These are phyloP conservation scores for Zootoca vivipara DNA, from an alignment of 2,113 vertebrate species.

Conservation along the genomic window DNA sequence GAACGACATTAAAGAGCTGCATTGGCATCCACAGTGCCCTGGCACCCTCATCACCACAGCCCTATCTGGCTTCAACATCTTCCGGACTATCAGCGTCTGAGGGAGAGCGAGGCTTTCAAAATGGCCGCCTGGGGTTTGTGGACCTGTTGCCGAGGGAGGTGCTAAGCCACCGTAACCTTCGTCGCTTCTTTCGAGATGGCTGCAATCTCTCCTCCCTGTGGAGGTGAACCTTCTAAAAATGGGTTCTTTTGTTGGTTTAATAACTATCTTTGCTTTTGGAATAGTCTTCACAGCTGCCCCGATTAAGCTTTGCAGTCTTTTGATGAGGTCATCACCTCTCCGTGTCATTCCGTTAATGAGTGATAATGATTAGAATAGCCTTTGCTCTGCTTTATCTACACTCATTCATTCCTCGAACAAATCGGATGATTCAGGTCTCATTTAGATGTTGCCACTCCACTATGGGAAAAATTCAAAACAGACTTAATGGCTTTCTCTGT, in stretches of 20 bases:
- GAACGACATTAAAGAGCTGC: constrained; percentile 89
- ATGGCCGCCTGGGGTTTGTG: not conserved
- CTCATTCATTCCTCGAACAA: not conserved
- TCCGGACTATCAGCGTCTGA: constrained; percentile 88
- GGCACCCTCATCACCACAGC: constrained; percentile 87
- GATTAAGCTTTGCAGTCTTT: not conserved
- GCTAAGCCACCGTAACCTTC: too few relatives aligned
- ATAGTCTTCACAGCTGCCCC: not conserved
- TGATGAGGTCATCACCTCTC: not conserved
- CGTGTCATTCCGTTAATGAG: not conserved
- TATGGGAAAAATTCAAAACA: not conserved
- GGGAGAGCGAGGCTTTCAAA: too few relatives aligned
- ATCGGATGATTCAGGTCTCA: not conserved
- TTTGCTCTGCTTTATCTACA: not conserved
- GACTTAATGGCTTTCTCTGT: not conserved
- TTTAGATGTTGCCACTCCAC: not conserved
- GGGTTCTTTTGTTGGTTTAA: not conserved
- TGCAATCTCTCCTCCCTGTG: not conserved
- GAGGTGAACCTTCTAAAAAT: not conserved
- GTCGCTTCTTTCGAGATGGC: not conserved
- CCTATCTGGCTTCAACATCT: constrained; percentile 87
- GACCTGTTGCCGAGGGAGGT: not conserved
- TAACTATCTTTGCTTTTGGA: not conserved
- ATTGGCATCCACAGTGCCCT: constrained; percentile 89
- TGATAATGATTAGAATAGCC: not conserved